Evolutionary conservation across 2,113 vertebrate genomes (phyloP).

Genomic region (Microcebus tavaratra): DNA sequence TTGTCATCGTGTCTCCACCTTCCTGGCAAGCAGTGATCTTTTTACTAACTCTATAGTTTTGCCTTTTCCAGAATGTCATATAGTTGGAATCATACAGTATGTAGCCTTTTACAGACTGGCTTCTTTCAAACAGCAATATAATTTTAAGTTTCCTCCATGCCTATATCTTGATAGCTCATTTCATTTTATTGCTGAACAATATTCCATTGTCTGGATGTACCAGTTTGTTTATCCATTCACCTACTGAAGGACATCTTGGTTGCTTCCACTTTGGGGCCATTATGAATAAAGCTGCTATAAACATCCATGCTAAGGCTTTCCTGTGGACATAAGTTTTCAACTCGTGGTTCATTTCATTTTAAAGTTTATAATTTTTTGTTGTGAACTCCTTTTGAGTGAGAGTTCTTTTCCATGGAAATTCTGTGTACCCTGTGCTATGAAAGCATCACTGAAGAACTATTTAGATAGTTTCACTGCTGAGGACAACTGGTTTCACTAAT

Average conservation of each 20-base stretch:
- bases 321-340: slow-evolving; percentile 30
- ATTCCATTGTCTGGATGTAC: neutral
- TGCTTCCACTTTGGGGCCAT: slow-evolving; percentile 3
- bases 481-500: neutral
- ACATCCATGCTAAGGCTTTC: neutral
- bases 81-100: neutral
- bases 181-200: slow-evolving; percentile 28
- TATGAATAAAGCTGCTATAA: neutral
- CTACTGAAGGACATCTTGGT: neutral
- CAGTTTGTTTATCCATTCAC: neutral
- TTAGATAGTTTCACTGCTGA: neutral
- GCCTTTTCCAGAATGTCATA: neutral
- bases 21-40: neutral
- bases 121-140: neutral
- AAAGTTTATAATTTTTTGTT: neutral
- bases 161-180: neutral
- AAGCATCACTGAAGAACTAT: neutral
- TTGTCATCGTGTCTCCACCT: neutral
- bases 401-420: slow-evolving; percentile 7
- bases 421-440: neutral
- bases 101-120: neutral
- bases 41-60: slow-evolving; percentile 3
- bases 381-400: neutral
- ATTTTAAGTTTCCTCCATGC: neutral
- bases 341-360: slow-evolving; percentile 12